Evolutionary conservation across 2,888 invertebrate genomes (phyloP).

Genomic region (Trissoscelio sp.): DNA sequence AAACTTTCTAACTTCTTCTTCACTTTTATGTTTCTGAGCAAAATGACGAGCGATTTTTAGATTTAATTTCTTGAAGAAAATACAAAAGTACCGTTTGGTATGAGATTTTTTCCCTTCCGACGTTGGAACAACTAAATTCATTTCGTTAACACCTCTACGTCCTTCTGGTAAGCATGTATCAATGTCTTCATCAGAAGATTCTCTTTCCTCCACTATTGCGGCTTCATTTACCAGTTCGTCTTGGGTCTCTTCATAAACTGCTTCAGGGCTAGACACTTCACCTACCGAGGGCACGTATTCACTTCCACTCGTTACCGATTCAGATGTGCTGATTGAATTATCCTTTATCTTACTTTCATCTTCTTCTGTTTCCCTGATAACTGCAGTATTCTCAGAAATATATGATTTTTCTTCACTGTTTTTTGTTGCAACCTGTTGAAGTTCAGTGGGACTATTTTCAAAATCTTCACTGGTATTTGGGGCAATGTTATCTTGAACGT

Average conservation of each 20-base stretch:
- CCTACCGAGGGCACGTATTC: no score
- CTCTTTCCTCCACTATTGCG: background rate
- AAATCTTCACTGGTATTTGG: no score
- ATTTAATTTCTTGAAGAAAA: background rate
- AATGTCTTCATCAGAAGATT: background rate
- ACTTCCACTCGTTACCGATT: background rate
- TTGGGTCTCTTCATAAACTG: background rate
- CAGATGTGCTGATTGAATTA: no score
- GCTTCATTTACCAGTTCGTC: background rate
- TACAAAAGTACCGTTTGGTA: slow-evolving; percentile 7
- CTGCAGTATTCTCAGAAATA: no score
- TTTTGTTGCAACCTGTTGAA: no score
- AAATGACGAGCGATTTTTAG: slow-evolving; percentile 6
- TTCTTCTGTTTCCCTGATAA: no score
- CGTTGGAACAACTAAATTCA: background rate
- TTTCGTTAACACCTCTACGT: background rate
- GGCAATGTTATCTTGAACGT: no score
- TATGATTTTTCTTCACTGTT: no score
- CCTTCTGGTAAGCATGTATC: slow-evolving; percentile 1
- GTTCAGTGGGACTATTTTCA: no score
- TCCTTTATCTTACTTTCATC: no score
- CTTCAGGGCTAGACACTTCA: background rate
- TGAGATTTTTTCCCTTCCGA: slow-evolving; percentile 1
- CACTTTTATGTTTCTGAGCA: background rate
- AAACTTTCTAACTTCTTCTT: background rate